Base-by-base conservation (phyloP, 2,113 vertebrate genomes). In the Fulica atra region DNA sequence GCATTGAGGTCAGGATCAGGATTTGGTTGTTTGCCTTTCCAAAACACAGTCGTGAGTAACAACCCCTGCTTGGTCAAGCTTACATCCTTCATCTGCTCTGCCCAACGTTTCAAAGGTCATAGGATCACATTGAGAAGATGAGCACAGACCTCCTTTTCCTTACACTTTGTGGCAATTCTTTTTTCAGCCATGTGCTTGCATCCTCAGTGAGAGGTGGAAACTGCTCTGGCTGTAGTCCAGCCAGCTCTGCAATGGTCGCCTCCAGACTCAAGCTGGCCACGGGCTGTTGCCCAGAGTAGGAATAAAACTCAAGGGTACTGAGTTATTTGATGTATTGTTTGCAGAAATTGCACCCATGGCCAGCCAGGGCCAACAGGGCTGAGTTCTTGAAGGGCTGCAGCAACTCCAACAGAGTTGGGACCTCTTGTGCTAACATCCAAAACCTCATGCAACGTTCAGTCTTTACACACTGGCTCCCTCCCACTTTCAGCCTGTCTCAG, bases 71-170 rank as follows among this genome's bases (percentile, higher is more conserved):
- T 70, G 44, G 60, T 11, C 56, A 82, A 57, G 82, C 33, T 53
- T 20, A 25, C 18, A 69, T 63, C 53, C 42, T 63, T 40, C 17
- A 8, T 53, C 24, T 50, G 61, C 57, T 76, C n/a, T n/a, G 56
- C 83, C 71, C 38, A 29, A 16, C 14, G 19, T 76, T 66, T 25
- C 44, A 31, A 40, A 68, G 53, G 25, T 8, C 31, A 17, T 16
- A 16, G 1, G 3, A 16, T 14, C 69, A 31, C 21, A 63, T 8
- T 1, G 0, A 40, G 38, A 28, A 53, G 38, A 79, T 15, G 15
- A 87, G 26, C 29, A 21, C 0, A 23, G 29, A 31, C 26, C 19
- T 26, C 35, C 35, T 73, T 83, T 40, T 63, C n/a, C 35, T 35
- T 28, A 28, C 7, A 7, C 33, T 72, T 35, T 13, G 23, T 29